Evolutionary conservation across 2,888 invertebrate genomes (phyloP), one percentile per base, ranked within the genome.

Genomic region (Gryllus longicercus): DNA sequence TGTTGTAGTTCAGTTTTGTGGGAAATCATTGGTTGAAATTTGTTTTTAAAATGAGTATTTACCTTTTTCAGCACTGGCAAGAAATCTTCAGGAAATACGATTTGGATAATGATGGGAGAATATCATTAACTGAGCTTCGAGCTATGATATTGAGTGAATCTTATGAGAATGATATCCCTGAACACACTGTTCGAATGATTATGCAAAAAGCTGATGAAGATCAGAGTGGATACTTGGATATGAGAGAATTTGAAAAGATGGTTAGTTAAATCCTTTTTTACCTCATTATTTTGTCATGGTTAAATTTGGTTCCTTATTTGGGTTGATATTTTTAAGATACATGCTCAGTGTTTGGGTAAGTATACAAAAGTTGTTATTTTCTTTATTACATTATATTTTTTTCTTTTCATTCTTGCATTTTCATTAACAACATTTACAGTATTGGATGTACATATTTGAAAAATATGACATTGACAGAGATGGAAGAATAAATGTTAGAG

Each of bases 231-330:
- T 94, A 94, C 84, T 94, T 96, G 11, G 95, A 95, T 85, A 95
- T 95, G 84, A 94, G 95, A 84, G 96, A 96, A 86, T 94, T 94
- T 84, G 90, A 96, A 50, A 90, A 91, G 74, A 92, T 94, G 92
- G 86, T 86, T 82, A 50, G 77, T 18, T 38, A 38, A 38, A 38
- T 8, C 38, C 38, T 38, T 49, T 18, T 11, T 75, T 16, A 16
- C 10, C 12, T 14, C n/a, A 63, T 63, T 63, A 14, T 63, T 63
- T 16, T 38, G 38, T 8, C 8, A 38, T 38, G 38, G 5, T 38
- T 38, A 0, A 8, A 38, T 38, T 38, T 4, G 38, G 8, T 38
- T 38, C 38, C 38, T 38, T 38, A 38, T 38, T 38, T 38, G 38
- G 38, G 38, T 38, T 38, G 38, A 38, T 38, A 10, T 38, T 38